Base-by-base conservation (phyloP, 1,140 invertebrate genomes). In the Augochlora pura region DNA sequence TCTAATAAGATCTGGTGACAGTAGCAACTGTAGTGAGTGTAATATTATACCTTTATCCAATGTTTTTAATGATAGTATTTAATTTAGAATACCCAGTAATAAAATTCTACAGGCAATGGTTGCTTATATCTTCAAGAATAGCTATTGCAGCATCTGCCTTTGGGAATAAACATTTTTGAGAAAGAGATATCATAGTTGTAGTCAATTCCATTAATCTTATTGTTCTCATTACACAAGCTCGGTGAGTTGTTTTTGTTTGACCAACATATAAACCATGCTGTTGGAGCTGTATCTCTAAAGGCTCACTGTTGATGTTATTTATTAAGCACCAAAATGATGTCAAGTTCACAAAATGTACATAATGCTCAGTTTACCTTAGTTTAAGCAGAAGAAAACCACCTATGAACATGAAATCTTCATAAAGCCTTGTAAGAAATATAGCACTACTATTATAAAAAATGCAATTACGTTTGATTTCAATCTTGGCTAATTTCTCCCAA, bases 371-470 rank as follows among this genome's bases (percentile, higher is more conserved):
- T 72, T 54, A 77, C 68, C 76, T 72, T 21, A 77, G 25, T 38
- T 54, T 60, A 42, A 77, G 52, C 5, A n/a, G 23, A 6, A 77
- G 23, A 52, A 77, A 1, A 27, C 68, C 60, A 16, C 60, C 57
- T 27, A 64, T 27, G 16, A 23, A 6, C n/a, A 72, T 52, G 38
- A 72, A 63, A 9, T 71, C 46, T 68, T 52, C 32, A 21, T 71
- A 77, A 64, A 77, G 46, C 6, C 76, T 60, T 16, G 32, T 32
- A 14, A 72, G 16, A 54, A 77, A 77, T 42, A 77, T 5, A n/a
- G 38, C 52, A 71, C 8, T 27, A 27, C 67, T 77, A 8, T 77
- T 71, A 27, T 77, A 77, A 63, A 49, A 77, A 63, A 77, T 32
- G 16, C 23, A 67, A 9, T 60, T 60, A 9, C 62, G n/a, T 27